These are phyloP conservation scores for Raja brachyura DNA, from an alignment of 2,113 vertebrate genomes.

Conservation along the genomic window DNA sequence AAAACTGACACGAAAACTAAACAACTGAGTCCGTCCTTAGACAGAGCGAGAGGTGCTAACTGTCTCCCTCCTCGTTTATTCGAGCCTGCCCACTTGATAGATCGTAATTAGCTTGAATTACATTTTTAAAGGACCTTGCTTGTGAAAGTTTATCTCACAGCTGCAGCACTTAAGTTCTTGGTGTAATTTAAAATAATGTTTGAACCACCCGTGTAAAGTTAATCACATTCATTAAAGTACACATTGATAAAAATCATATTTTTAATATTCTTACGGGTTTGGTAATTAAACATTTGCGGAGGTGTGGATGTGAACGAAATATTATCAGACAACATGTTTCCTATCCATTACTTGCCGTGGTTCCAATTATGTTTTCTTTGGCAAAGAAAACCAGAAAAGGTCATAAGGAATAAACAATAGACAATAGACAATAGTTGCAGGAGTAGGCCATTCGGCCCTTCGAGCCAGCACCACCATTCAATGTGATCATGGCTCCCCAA, in stretches of 20 bases:
- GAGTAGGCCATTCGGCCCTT: too few species aligned
- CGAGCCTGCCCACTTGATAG: neutral
- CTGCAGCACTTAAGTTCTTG: neutral
- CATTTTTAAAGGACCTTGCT: neutral
- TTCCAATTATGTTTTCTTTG: neutral
- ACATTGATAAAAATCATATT: neutral
- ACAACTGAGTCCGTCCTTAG: neutral
- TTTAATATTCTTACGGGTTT: neutral
- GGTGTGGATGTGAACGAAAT: too few species aligned
- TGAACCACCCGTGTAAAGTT: neutral
- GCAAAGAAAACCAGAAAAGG: neutral
- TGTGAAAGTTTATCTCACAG: neutral
- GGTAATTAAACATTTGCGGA: neutral
- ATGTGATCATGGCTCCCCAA: too few species aligned
- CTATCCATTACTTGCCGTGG: neutral
- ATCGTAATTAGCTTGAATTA: constrained; percentile 5
- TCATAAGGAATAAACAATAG: too few species aligned
- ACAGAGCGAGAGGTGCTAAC: too few species aligned
- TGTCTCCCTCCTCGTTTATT: neutral
- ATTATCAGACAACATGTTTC: neutral
- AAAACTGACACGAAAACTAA: too few species aligned
- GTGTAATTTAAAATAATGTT: constrained; percentile 9
- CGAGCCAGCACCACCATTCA: too few species aligned
- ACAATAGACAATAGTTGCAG: too few species aligned
- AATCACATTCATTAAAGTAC: neutral